phyloP scores from a whole-genome alignment of 2,113 vertebrate genomes.

The Glareola pratincola region DNA sequence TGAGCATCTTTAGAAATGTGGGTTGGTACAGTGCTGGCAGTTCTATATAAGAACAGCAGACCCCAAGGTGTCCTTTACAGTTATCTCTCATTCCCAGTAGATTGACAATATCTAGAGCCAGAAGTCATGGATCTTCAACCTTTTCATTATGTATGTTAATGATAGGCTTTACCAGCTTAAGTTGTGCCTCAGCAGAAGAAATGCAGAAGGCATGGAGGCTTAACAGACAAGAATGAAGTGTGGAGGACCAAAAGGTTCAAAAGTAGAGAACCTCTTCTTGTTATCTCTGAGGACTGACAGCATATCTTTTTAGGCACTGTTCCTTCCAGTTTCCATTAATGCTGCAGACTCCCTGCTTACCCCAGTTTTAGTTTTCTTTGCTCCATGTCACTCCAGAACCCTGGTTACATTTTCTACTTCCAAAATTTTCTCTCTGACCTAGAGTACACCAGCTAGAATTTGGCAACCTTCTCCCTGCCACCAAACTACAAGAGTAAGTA shows the following conservation, averaged over 20 bases:
- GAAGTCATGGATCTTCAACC: background rate
- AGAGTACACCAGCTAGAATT: background rate
- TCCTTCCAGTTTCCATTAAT: background rate
- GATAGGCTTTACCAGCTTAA: background rate
- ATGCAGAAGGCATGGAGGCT: background rate
- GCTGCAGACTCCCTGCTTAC: rapidly evolving
- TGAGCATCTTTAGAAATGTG: background rate
- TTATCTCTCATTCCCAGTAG: background rate
- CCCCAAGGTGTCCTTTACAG: rapidly evolving
- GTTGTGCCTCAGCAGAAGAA: background rate
- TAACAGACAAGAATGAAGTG: background rate
- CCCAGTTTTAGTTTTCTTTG: background rate
- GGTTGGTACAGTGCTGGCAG: background rate
- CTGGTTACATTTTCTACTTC: background rate
- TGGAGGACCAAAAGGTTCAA: background rate
- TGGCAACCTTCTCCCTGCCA: background rate
- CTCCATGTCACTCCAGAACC: background rate
- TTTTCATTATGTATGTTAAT: background rate
- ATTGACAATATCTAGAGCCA: background rate
- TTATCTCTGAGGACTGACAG: background rate
- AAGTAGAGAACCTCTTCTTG: background rate
- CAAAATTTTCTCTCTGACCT: background rate
- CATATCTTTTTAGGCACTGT: background rate
- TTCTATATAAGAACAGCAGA: background rate
- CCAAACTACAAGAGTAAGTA: background rate